Percentiles rank a stretch among this genome's conserved stretches.
Conservation (phyloP, 1,140 invertebrate species). For the Nephotettix cincticeps region DNA sequence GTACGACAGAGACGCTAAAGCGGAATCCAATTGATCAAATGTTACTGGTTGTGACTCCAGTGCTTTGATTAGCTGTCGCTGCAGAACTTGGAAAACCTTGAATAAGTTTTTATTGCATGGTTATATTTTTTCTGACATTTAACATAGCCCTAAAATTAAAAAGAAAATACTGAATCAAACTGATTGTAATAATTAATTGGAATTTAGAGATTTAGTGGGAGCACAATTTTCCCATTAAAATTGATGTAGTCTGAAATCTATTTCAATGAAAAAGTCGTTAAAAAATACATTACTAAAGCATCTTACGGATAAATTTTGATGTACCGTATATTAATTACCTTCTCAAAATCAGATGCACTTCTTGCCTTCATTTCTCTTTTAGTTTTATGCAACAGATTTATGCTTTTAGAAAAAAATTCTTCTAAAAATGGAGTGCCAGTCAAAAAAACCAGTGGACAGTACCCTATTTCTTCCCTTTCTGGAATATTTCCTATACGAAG, state of each 20-base stretch:
- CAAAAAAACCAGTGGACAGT: slow-evolving; percentile 4
- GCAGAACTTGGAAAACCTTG: slow-evolving; percentile 17
- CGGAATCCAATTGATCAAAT: background rate
- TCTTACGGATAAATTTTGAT: background rate
- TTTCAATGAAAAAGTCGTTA: too few species aligned
- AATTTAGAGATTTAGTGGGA: too few species aligned
- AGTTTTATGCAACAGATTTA: background rate
- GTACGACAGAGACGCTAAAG: background rate
- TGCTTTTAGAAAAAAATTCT: background rate
- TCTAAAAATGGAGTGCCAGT: background rate
- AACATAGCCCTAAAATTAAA: too few species aligned
- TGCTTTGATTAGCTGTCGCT: background rate
- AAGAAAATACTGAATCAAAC: too few species aligned
- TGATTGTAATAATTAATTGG: too few species aligned
- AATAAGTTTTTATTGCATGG: too few species aligned
- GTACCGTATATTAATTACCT: background rate
- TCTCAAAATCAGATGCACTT: slow-evolving; percentile 10
- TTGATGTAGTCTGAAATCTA: too few species aligned
- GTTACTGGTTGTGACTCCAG: background rate
- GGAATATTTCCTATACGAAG: slow-evolving; percentile 1
- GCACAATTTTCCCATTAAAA: too few species aligned
- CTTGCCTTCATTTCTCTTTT: slow-evolving; percentile 16
- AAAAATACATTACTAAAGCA: too few species aligned
- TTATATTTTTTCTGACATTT: too few species aligned
- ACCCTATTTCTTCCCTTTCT: background rate